Base-by-base conservation (phyloP, 2,113 vertebrate species). In the Festucalex cinctus region DNA sequence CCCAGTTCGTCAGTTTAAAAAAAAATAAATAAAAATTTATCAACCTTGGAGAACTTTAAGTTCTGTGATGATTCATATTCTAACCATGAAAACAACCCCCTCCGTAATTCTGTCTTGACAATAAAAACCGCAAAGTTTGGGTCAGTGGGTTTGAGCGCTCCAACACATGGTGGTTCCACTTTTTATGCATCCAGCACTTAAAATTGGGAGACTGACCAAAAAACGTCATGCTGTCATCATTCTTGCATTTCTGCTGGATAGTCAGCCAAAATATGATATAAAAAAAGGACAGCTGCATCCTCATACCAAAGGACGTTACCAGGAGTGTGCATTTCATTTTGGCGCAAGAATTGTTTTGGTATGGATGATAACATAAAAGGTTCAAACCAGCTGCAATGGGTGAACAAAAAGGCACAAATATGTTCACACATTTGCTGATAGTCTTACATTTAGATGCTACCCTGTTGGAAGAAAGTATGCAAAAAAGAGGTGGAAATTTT, bases 241-340 rank as follows among this genome's bases (percentile, higher is more conserved):
- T 20, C 58, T n/a, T 22, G 58, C 5, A 56, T 51, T 58, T 58
- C 16, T n/a, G 8, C 35, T 61, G 36, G 39, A 61, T 39, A 8
- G 12, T 39, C 58, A 39, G 58, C 35, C 35, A 60, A 37, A 39
- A 12, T n/a, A 22, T 39, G 58, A 59, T 32, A 36, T 32, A 19
- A 59, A 61, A 39, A 22, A 39, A 12, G n/a, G 20, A 61, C 58
- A 61, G 58, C 58, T 61, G 58, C 53, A 56, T 56, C 26, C 53
- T 56, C 53, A 56, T 56, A 28, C 14, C 53, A 56, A 56, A 56
- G 24, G 6, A 24, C 17, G 53, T 59, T 37, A 59, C 57, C 57
- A 35, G 8, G 57, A 59, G 57, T 59, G 22, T 59, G 28, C 35
- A 59, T 59, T 59, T 59, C 19, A 36, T 20, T 59, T 36, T 59